These are phyloP conservation scores for Myrmecophaga tridactyla DNA, from an alignment of 2,113 vertebrate species.

Conservation along the genomic window DNA sequence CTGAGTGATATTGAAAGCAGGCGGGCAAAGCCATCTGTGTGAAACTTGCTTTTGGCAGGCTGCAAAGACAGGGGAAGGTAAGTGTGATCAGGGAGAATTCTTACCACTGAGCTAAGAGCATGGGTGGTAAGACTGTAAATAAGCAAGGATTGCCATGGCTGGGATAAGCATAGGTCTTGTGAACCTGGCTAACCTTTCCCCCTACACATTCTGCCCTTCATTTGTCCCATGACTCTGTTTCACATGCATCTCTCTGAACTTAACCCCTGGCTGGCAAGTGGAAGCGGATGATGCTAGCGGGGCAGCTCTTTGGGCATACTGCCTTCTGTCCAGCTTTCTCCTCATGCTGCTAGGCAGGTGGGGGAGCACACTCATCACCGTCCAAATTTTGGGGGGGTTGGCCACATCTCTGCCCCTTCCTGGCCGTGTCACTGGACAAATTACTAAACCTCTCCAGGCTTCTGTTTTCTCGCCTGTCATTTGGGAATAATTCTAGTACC, in stretches of 20 bases:
- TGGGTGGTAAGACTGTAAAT: not conserved
- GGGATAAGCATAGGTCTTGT: not conserved
- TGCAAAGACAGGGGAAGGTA: not conserved
- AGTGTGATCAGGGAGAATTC: fast-evolving
- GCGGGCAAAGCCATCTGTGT: conserved; percentile 11
- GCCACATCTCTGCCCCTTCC: not conserved
- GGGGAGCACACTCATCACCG: not conserved
- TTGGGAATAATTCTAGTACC: not conserved
- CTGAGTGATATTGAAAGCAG: not conserved
- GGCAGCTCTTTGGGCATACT: not conserved
- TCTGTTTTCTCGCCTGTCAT: not conserved
- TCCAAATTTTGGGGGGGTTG: not conserved
- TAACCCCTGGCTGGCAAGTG: not conserved
- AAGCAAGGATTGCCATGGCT: not conserved
- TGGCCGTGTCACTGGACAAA: not conserved
- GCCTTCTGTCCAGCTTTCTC: not conserved
- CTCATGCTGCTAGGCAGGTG: not conserved
- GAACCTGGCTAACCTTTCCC: not conserved
- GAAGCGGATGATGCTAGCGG: not conserved
- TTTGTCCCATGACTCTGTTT: not conserved
- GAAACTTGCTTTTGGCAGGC: not conserved
- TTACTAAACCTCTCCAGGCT: not conserved
- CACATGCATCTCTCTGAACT: not conserved
- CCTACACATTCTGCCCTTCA: not conserved
- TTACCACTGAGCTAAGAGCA: not conserved